Conservation (phyloP, 92 coral and sea anemone species). For the Heliopora coerulea region DNA sequence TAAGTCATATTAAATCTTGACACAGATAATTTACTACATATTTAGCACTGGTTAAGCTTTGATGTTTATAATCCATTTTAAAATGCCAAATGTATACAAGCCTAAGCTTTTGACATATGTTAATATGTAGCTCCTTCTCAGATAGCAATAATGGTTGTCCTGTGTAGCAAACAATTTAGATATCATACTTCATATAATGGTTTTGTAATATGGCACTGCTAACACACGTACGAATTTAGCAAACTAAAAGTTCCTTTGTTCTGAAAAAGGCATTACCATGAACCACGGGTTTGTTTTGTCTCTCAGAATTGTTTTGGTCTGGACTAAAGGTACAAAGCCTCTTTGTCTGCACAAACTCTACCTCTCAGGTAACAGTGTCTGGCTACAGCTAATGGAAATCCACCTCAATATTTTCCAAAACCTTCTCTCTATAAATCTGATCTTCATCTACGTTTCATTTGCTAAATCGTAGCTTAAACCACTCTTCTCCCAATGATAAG, state of each 20-base stretch:
- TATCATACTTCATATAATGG: no score
- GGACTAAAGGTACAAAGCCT: background rate
- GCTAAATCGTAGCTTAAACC: constrained; percentile 61
- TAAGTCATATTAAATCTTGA: no score
- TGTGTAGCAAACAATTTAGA: no score
- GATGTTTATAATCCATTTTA: no score
- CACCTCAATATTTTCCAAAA: background rate
- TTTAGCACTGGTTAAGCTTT: no score
- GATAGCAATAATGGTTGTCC: no score
- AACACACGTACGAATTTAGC: background rate
- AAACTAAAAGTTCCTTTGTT: background rate
- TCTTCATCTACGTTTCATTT: constrained; percentile 40
- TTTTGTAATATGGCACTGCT: no score
- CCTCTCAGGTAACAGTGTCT: constrained; percentile 1
- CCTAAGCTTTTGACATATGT: no score
- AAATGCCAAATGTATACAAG: no score
- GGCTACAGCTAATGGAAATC: background rate
- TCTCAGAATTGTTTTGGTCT: background rate
- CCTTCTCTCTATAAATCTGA: background rate
- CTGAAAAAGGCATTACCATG: background rate
- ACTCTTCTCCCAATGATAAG: constrained; percentile 86
- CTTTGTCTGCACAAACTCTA: background rate
- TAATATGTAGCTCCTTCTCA: no score
- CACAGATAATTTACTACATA: no score
- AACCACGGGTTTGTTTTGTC: background rate